phyloP scores from a whole-genome alignment of 2,113 vertebrate genomes.

The Aplodontia rufa region DNA sequence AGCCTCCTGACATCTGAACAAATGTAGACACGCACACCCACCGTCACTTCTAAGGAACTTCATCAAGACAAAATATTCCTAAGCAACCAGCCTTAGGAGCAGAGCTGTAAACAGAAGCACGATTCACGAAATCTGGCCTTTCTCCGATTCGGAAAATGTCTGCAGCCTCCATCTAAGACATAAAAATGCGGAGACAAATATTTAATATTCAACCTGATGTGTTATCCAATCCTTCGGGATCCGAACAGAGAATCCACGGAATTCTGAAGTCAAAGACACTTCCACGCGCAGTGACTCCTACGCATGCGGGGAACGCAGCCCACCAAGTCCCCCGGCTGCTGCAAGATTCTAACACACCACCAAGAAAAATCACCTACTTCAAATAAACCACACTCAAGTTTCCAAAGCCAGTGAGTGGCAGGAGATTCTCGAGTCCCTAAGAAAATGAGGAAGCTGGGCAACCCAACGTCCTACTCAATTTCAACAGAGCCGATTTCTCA shows the following conservation, averaged over 20 bases:
- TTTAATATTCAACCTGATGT: background rate
- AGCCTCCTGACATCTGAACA: background rate
- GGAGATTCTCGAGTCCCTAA: background rate
- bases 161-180: background rate
- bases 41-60: constrained; percentile 37
- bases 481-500: background rate
- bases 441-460: background rate
- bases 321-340: rapidly evolving
- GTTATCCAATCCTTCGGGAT: background rate
- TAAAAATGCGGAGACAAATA: background rate
- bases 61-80: constrained; percentile 44
- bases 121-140: background rate
- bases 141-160: background rate
- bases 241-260: background rate
- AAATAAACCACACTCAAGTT: background rate
- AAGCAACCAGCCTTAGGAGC: constrained; percentile 19
- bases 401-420: background rate
- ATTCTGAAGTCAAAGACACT: background rate
- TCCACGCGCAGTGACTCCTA: background rate
- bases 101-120: background rate
- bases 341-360: background rate
- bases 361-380: background rate
- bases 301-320: rapidly evolving
- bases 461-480: background rate
- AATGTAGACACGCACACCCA: background rate